Base-by-base conservation (phyloP, 2,888 invertebrate genomes). In the Meliscaeva auricollis region DNA sequence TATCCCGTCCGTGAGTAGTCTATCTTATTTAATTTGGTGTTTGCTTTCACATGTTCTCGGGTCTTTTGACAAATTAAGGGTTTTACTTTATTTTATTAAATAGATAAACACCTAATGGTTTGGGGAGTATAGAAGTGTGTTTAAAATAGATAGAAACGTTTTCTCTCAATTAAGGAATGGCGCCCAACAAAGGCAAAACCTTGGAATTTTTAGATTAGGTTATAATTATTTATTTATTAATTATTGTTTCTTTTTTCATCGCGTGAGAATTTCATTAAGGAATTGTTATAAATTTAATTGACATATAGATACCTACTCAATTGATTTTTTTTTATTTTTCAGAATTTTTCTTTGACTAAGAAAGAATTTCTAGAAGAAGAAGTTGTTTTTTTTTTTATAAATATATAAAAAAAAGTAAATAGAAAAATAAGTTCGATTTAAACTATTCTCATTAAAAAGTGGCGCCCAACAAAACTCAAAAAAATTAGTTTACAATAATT, bases 21-120 rank as follows among this genome's bases (percentile, higher is more conserved):
- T 7, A 1, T 13, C 20, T n/a, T 7, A n/a, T 44, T 44, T 9
- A 5, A 2, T 41, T 41, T 62, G 62, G 38, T 26, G 9, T 48
- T 48, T 64, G 44, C 32, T 48, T 52, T 8, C 26, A 44, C 11
- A 46, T 66, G 66, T 48, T n/a, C 35, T 66, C 35, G 22, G n/a
- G 13, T 50, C 5, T 41, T 64, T 62, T 74, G 78, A 83, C 69
- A 74, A 78, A 76, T 81, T 60, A 52, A 30, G 30, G 52, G 35
- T 5, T 66, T 22, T 32, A 30, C 11, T 66, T 38, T 62, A 15
- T 70, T 52, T 82, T 66, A 26, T 52, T 26, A 8, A 13, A 35
- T 15, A 44, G 30, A 26, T 58, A 66, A 44, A 48, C 13, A n/a
- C 38, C 56, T 76, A 56, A 70, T 38, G 38, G 13, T 26, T 26